A percentile compares a stretch with the other conserved stretches of the same genome.
phyloP scores from a whole-genome alignment of 2,113 vertebrate species.

The Cairina moschata region DNA sequence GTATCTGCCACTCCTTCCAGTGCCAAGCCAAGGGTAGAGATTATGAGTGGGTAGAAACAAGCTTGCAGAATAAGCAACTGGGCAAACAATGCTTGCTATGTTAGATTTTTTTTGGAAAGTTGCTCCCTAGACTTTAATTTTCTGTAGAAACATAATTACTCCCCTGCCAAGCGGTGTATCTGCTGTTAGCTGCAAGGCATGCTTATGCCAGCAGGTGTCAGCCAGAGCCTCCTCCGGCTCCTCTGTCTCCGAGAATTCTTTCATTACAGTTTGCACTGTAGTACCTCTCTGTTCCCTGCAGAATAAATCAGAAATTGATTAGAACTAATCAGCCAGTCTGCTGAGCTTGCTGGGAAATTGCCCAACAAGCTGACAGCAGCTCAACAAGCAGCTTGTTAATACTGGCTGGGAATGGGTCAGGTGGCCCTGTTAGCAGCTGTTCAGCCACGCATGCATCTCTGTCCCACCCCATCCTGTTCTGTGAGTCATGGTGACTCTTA shows the following conservation, averaged over 20 bases:
- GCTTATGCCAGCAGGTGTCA: not conserved
- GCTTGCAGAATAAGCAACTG: not conserved
- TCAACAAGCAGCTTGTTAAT: not conserved
- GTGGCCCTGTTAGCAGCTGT: not conserved
- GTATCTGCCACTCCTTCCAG: not conserved
- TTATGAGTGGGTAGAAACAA: not conserved
- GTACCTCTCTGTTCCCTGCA: not conserved
- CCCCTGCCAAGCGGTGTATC: no score
- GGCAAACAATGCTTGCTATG: not conserved
- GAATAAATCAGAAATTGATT: not conserved
- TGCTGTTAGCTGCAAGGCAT: not conserved
- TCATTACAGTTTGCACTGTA: fast-evolving
- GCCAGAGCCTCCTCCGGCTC: not conserved
- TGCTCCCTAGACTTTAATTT: not conserved
- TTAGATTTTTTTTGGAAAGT: not conserved
- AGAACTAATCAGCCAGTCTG: not conserved
- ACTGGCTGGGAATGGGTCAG: no score
- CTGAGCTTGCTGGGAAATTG: not conserved
- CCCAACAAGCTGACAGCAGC: not conserved
- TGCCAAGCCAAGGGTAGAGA: not conserved
- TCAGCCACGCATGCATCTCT: fast-evolving
- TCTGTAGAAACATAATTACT: fast-evolving
- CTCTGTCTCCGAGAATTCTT: no score
- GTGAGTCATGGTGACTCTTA: fast-evolving
- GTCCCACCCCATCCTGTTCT: no score